Percentiles rank a stretch among this genome's conserved stretches.
Conservation (phyloP, 2,797 vertebrate genomes). For the Arctocebus calabarensis region DNA sequence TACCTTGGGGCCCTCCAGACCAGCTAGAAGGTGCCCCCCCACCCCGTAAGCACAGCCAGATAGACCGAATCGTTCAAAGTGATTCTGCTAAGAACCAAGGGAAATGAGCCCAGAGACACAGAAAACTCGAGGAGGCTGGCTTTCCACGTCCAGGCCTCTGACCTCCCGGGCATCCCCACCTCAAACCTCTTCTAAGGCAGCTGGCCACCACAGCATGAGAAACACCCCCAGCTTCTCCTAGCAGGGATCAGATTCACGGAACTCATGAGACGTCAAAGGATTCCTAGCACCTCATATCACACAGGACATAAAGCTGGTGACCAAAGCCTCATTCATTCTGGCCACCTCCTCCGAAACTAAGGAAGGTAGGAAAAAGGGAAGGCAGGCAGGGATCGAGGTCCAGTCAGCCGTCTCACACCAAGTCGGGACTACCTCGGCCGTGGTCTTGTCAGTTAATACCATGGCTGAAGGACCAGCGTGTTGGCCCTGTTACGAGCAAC, state of each 20-base stretch:
- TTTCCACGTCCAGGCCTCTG: neutral
- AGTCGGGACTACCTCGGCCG: neutral
- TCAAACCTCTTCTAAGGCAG: neutral
- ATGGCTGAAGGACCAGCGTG: neutral
- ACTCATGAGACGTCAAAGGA: neutral
- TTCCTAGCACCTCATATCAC: neutral
- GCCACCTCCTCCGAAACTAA: neutral
- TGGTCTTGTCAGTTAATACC: rapidly evolving
- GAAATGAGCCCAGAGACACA: neutral
- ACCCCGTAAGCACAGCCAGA: neutral
- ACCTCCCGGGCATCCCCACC: rapidly evolving
- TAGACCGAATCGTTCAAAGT: neutral
- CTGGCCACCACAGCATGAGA: too few species aligned
- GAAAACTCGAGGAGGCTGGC: neutral
- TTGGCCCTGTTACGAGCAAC: neutral
- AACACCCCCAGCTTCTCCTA: neutral
- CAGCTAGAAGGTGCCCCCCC: neutral
- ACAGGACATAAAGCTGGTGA: neutral
- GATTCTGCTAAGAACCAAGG: neutral
- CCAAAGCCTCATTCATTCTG: neutral
- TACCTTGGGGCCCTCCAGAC: neutral
- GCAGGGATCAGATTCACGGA: neutral
- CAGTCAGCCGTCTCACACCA: neutral
- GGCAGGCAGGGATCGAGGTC: neutral
- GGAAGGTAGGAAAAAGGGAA: neutral